Evolutionary conservation across 2,888 invertebrate species (phyloP).

Genomic region (Cremastinae sp.): DNA sequence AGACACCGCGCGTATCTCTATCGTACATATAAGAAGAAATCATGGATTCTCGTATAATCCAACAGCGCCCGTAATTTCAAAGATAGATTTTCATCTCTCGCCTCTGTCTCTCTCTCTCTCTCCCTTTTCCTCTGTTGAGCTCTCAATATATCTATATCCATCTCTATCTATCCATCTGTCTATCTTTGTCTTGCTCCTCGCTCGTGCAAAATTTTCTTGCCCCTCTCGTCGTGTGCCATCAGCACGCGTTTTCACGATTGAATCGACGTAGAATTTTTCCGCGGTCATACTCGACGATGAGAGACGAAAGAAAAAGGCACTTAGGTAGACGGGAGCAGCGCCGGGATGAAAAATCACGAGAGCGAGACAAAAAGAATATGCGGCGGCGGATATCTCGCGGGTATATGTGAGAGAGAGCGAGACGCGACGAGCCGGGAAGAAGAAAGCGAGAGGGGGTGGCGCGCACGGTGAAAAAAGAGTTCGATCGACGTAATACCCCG

Average conservation of each 20-base stretch:
- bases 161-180: constrained; percentile 7
- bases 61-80: constrained; percentile 38
- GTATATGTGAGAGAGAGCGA: background rate
- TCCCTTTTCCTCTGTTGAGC: constrained; percentile 17
- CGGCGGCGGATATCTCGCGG: background rate
- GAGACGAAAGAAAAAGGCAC: constrained; percentile 1
- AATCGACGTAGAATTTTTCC: constrained; percentile 9
- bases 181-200: constrained; percentile 28
- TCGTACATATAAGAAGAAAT: constrained; percentile 29
- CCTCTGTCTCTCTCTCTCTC: constrained; percentile 9
- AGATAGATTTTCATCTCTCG: constrained; percentile 30
- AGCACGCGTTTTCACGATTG: constrained; percentile 16
- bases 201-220: constrained; percentile 34
- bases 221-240: background rate
- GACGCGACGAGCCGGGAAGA: constrained; percentile 15
- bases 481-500: constrained; percentile 34
- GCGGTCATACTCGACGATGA: constrained; percentile 1
- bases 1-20: constrained; percentile 45
- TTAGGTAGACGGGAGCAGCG: constrained; percentile 9
- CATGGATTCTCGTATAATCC: constrained; percentile 11
- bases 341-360: constrained; percentile 20
- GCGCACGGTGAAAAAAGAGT: constrained; percentile 20
- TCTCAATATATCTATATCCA: constrained; percentile 20
- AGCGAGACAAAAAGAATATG: constrained; percentile 9
- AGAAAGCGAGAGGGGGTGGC: constrained; percentile 27